Evolutionary conservation across 2,797 vertebrate genomes (phyloP), one percentile per base, ranked within the genome.

Genomic region (Eidolon dupreanum): DNA sequence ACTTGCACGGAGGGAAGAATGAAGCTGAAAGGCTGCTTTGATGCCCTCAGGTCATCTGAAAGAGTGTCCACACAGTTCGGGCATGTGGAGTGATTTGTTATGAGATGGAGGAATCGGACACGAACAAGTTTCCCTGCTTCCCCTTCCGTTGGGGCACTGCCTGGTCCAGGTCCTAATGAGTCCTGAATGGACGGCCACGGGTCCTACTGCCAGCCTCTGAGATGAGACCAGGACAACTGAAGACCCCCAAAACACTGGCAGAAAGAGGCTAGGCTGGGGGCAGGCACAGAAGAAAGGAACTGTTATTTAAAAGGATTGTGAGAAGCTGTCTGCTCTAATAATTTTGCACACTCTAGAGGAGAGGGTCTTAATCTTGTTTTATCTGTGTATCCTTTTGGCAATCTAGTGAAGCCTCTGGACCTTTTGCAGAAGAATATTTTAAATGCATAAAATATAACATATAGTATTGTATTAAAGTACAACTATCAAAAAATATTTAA

Each of bases 401-500:
- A 8, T 53, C 4, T 17, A 17, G 41, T 26, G 82, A 74, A 88
- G 59, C 19, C 22, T 53, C 55, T 16, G 15, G 66, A 31, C 17
- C 24, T 16, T 68, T 89, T 77, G 53, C 68, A 87, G 59, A 93
- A 71, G 33, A 73, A 36, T 79, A 36, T 43, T 95, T 46, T 46
- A 82, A 94, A 74, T 63, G 19, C 11, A 26, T 78, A 86, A 68
- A 86, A 57, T 26, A 31, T 12, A 77, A 49, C 8, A 84, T 31
- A 6, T 5, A 85, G 12, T 57, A 74, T 94, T 79, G 15, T 33
- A 36, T 78, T 95, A 73, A 82, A 26, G 11, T 7, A 53, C 15
- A 91, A 20, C 78, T 85, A 51, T 63, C 53, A 91, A 90, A 77
- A 95, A 77, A 94, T 78, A 78, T 93, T 88, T 94, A 75, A 90